Conservation (phyloP, 2,797 vertebrate genomes). For the Antrozous pallidus region DNA sequence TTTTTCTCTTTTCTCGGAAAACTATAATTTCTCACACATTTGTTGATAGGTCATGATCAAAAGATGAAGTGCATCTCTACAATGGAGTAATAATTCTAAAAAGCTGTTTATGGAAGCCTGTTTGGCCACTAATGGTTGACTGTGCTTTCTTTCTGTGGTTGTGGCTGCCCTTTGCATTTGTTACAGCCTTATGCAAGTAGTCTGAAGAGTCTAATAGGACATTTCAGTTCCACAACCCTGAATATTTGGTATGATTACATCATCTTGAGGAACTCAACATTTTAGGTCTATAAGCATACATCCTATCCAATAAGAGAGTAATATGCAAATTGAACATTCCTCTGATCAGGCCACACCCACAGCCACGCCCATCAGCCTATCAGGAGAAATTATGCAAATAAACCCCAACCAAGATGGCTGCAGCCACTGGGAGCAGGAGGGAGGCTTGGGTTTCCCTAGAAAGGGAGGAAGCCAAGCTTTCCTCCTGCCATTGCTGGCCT, state of each 20-base stretch:
- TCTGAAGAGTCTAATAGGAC: neutral
- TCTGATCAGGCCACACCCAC: too few relatives aligned
- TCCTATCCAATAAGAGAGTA: too few relatives aligned
- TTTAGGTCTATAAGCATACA: neutral
- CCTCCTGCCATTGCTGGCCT: too few relatives aligned
- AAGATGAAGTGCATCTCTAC: neutral
- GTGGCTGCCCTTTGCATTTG: neutral
- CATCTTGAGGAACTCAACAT: neutral
- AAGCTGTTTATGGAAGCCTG: neutral
- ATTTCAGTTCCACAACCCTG: neutral
- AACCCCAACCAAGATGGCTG: too few relatives aligned
- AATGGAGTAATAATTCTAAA: neutral
- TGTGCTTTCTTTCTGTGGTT: neutral
- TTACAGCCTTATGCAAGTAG: neutral
- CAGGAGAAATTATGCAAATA: too few relatives aligned
- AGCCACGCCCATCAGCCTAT: too few relatives aligned
- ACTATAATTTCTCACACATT: neutral
- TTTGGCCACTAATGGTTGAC: neutral
- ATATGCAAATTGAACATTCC: too few relatives aligned
- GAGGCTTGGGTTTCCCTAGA: too few relatives aligned
- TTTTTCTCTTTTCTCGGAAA: neutral
- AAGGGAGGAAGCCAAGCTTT: too few relatives aligned
- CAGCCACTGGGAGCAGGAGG: too few relatives aligned
- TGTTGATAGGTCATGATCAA: neutral
- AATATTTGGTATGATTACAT: neutral